Evolutionary conservation across 2,888 invertebrate genomes (phyloP), one percentile per base, ranked within the genome.

Genomic region (Phragmatobia fuliginosa): DNA sequence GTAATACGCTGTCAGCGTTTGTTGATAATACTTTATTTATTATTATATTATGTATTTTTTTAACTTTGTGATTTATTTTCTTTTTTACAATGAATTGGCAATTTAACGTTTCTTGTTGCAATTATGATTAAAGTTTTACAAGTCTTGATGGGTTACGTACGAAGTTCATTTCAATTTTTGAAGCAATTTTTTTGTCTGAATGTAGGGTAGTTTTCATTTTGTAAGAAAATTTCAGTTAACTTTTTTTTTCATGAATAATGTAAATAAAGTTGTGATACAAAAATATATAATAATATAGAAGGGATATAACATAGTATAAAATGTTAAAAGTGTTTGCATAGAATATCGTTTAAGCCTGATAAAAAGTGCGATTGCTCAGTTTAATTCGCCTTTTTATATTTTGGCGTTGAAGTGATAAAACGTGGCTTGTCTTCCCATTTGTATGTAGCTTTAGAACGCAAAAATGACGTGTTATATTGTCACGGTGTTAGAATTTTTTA

Each of bases 11-110:
- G 10, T 73, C 62, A 72, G 74, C 66, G 73, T 76, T 83, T 79
- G 66, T 79, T 82, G 78, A 82, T 83, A 79, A 72, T 72, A 76
- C 77, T 80, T 82, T 86, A 84, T 87, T 87, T 87, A 84, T 86
- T 83, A 80, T 75, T 75, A 76, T 80, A 70, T 70, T 81, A 79
- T 85, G 62, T 80, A 78, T 72, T 80, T 83, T 80, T 85, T 78
- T 81, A 80, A 79, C 74, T 86, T 85, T 86, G 84, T 85, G 84
- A 85, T 84, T 80, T 70, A 71, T 83, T 74, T 82, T 80, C 81
- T 78, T 83, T 38, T 80, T 83, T 83, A 78, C 80, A 78, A 78
- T 84, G 73, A 79, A 81, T 76, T 80, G 74, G 75, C 74, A 73
- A 75, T 81, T 60, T 62, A 74, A 74, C 45, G 71, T 79, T 78